Evolutionary conservation across 2,888 invertebrate species (phyloP), one percentile per base, ranked within the genome.

Genomic region (Drosophila lacicola): DNA sequence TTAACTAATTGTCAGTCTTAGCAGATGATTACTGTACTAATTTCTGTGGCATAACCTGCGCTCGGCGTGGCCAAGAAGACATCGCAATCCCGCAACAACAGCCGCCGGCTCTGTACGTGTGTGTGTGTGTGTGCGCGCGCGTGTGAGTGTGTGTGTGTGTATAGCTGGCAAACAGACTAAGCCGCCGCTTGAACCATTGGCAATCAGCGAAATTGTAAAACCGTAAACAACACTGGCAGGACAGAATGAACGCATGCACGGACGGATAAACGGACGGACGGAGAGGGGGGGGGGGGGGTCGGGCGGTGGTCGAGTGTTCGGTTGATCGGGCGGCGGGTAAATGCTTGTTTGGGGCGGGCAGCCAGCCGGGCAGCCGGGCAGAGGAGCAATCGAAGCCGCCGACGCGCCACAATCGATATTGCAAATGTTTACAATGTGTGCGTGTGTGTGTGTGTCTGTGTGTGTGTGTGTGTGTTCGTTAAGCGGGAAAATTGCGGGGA

Each of bases 1-100:
- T 83, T 88, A 83, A 88, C 88, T 83, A 83, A 83, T 83, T 83
- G 88, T 83, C 82, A 75, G 83, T 82, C 88, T 88, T 83, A 88
- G 74, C 69, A 70, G 67, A 78, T 79, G 83, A 88, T 88, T 83
- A 83, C 86, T 88, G 88, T 82, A 83, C 83, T 88, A 82, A 83
- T 83, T 83, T 83, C 82, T 68, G 66, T 72, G 55, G 72, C 77
- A 74, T 70, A 81, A 71, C 74, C 70, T 70, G 63, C 62, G 41
- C 19, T 14, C 60, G 21, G n/a, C 55, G 51, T 63, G 56, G 58
- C 58, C 29, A 51, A 66, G 65, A 19, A 70, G 53, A 65, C 41
- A 45, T 25, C 36, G 9, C 51, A 39, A 34, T 21, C 29, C 50
- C 13, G 19, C 29, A 21, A 14, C 14, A 44, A 17, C 10, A 34